Evolutionary conservation across 1,140 invertebrate species (phyloP).

Genomic region (Aporrectodea caliginosa): DNA sequence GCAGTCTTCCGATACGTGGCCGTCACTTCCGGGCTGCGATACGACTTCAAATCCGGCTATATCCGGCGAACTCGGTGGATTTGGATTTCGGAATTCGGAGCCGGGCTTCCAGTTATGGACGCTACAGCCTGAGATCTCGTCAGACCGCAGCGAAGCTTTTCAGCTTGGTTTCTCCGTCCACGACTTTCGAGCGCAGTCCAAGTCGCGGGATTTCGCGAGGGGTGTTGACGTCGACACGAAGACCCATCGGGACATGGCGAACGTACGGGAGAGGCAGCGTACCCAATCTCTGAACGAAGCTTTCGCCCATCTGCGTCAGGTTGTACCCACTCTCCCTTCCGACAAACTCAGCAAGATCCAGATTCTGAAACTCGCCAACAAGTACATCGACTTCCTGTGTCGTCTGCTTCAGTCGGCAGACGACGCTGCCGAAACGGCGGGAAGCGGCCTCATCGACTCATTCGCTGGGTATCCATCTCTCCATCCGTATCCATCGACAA

Average conservation of each 20-base stretch:
- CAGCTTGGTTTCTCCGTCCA: too few relatives aligned
- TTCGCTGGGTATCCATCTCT: not conserved
- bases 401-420: constrained; percentile 46
- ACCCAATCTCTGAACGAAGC: constrained; percentile 96
- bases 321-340: constrained; percentile 93
- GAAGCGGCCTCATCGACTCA: not conserved
- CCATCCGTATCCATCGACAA: not conserved
- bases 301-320: constrained; percentile 83
- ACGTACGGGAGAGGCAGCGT: constrained; percentile 90
- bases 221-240: not conserved
- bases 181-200: not conserved
- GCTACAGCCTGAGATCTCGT: too few relatives aligned
- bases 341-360: constrained; percentile 98
- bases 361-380: constrained; percentile 84
- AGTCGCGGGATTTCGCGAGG: not conserved
- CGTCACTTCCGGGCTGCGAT: not conserved
- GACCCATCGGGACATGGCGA: constrained; percentile 65
- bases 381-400: not conserved
- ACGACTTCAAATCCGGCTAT: not conserved
- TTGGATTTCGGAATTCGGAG: not conserved
- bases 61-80: not conserved
- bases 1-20: not conserved
- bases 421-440: constrained; percentile 8
- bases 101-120: too few relatives aligned
- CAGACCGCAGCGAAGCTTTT: too few relatives aligned